phyloP scores from a whole-genome alignment of 2,888 invertebrate species.

The Cantharis rustica region DNA sequence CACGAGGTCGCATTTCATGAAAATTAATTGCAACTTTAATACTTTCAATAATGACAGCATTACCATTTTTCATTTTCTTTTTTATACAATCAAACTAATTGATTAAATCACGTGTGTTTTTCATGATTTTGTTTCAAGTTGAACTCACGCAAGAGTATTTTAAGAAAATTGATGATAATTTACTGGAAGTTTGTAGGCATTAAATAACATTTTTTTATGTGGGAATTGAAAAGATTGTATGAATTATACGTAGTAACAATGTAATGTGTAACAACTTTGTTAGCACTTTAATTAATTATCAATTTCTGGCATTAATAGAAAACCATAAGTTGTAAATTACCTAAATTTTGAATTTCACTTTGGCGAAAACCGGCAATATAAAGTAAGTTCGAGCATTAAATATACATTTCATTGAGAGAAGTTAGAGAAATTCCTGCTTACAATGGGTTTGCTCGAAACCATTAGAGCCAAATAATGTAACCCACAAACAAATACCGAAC shows the following conservation, averaged over 20 bases:
- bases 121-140: neutral
- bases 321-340: constrained; percentile 2
- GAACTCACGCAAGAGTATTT: neutral
- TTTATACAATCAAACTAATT: neutral
- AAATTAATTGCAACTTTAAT: neutral
- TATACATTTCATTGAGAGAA: constrained; percentile 21
- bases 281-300: neutral
- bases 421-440: constrained; percentile 15
- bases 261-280: neutral
- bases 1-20: neutral
- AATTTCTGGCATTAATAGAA: neutral
- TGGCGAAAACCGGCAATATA: constrained; percentile 10
- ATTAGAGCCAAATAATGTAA: constrained; percentile 16
- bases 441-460: constrained; percentile 18
- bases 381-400: constrained; percentile 18
- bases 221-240: neutral
- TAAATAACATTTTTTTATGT: neutral
- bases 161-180: neutral
- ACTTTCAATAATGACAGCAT: too few relatives aligned
- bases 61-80: too few relatives aligned
- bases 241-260: neutral
- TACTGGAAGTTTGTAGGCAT: neutral
- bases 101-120: neutral
- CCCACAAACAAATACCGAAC: constrained; percentile 19
- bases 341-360: constrained; percentile 14